Percentiles rank a stretch among this genome's conserved stretches.
Evolutionary conservation across 2,888 invertebrate species (phyloP).

Genomic region (Phymatocera aterrima): DNA sequence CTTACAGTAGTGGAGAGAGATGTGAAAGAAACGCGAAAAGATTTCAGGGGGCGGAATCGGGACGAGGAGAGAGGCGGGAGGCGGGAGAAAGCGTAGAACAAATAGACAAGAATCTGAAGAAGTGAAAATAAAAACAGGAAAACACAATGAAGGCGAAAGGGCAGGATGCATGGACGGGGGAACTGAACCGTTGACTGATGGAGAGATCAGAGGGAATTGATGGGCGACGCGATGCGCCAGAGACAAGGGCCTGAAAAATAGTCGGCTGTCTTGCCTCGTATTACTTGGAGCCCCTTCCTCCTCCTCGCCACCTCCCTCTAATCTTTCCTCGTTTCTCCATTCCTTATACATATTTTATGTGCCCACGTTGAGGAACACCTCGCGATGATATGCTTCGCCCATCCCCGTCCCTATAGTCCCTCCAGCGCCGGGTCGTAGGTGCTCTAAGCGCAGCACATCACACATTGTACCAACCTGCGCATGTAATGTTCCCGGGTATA

Average conservation of each 20-base stretch:
- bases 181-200: slow-evolving; percentile 57
- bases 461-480: too few species aligned
- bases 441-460: too few species aligned
- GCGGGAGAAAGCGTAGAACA: neutral
- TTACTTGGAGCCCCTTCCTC: slow-evolving; percentile 49
- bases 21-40: too few species aligned
- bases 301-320: neutral
- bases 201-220: slow-evolving; percentile 61
- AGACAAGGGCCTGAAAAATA: slow-evolving; percentile 59
- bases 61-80: slow-evolving; percentile 11
- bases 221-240: slow-evolving; percentile 50
- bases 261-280: slow-evolving; percentile 56
- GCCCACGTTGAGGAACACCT: neutral
- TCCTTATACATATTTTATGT: neutral
- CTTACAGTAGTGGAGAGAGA: slow-evolving; percentile 2
- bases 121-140: neutral
- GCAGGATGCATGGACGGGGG: slow-evolving; percentile 23
- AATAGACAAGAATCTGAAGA: neutral
- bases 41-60: neutral
- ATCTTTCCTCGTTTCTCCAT: slow-evolving; percentile 53
- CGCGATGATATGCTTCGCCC: too few species aligned
- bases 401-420: too few species aligned
- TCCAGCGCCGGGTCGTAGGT: neutral
- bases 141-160: slow-evolving; percentile 21
- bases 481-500: too few species aligned